Conservation (phyloP, 1,140 invertebrate genomes). For the Streblospio benedicti region DNA sequence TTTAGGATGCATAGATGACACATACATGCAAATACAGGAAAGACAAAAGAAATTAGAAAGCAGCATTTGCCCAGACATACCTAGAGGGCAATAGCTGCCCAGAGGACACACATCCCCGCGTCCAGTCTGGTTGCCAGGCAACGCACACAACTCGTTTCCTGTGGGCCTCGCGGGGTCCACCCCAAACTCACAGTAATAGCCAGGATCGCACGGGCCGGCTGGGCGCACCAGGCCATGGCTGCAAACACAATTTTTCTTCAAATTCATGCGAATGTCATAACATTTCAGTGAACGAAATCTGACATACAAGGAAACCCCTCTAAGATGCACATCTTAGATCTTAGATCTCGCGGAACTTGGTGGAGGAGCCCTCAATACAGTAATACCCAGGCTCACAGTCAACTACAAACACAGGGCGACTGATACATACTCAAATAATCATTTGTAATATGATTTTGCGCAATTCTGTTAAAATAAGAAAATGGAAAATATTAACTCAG, state of each 20-base stretch:
- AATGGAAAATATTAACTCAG: neutral
- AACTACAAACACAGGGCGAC: neutral
- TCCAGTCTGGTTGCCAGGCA: conserved; percentile 32
- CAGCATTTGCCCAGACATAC: conserved; percentile 9
- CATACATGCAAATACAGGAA: no score
- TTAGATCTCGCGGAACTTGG: no score
- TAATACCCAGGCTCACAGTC: conserved; percentile 32
- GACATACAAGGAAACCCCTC: no score
- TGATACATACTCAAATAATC: neutral
- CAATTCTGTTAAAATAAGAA: neutral
- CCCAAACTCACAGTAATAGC: conserved; percentile 40
- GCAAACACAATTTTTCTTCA: no score
- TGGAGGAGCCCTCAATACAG: conserved; percentile 25
- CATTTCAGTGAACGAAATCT: no score
- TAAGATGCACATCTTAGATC: no score
- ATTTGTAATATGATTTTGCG: neutral
- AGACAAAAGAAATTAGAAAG: no score
- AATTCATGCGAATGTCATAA: no score
- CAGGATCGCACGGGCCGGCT: conserved; percentile 32
- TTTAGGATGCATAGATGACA: no score
- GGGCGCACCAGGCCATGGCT: conserved; percentile 29
- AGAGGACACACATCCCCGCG: conserved; percentile 23
- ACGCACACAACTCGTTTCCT: conserved; percentile 15
- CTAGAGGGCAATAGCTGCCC: conserved; percentile 18
- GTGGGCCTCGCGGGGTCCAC: conserved; percentile 32